Conservation (phyloP, 2,113 vertebrate genomes). For the Verasper variegatus region DNA sequence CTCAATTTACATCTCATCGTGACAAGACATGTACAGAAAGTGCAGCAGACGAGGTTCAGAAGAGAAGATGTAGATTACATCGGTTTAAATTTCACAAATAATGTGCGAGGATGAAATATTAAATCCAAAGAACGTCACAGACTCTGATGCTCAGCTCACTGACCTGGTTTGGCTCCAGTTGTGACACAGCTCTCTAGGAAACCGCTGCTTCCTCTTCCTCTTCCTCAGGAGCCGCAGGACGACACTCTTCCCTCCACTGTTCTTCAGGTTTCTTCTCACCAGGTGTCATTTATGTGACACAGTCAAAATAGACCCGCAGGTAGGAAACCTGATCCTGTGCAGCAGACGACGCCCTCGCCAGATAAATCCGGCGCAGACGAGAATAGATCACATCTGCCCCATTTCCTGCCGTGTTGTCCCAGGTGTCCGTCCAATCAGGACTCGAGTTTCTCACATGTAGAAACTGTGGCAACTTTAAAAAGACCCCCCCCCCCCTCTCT, state of each 20-base stretch:
- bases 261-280: not conserved
- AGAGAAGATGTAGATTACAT: too few species aligned
- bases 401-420: conserved; percentile 44
- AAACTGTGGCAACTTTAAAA: conserved; percentile 27
- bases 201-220: too few species aligned
- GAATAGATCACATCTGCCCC: conserved; percentile 60
- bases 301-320: conserved; percentile 6
- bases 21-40: too few species aligned
- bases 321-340: conserved; percentile 4
- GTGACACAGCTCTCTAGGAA: not conserved
- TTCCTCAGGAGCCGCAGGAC: not conserved
- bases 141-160: not conserved
- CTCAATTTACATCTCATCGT: too few species aligned
- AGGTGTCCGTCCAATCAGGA: conserved; percentile 43
- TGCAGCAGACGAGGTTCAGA: too few species aligned
- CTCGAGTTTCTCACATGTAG: conserved; percentile 1
- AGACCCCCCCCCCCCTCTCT: conserved; percentile 6
- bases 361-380: conserved; percentile 32
- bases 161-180: not conserved
- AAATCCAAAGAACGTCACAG: too few species aligned
- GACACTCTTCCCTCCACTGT: too few species aligned
- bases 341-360: conserved; percentile 6
- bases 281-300: not conserved
- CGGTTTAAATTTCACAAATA: too few species aligned
- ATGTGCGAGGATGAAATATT: too few species aligned